A percentile compares a stretch with the other conserved stretches of the same genome.
These are phyloP conservation scores for Porites australiensis DNA, from an alignment of 64 coral and sea anemone species.

Conservation along the genomic window DNA sequence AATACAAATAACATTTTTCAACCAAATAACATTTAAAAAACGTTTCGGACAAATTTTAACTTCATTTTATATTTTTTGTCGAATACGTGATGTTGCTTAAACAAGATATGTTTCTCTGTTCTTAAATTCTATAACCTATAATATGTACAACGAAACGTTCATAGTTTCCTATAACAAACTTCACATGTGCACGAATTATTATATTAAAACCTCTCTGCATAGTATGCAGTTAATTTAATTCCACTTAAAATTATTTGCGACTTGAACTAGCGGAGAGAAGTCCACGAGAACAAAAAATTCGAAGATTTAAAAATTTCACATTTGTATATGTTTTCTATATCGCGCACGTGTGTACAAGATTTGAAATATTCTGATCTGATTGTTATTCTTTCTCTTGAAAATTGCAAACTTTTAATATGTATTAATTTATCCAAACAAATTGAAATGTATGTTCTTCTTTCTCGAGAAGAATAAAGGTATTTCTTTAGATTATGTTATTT, in stretches of 20 bases:
- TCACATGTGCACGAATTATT: slow-evolving; percentile 44
- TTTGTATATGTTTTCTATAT: slow-evolving; percentile 22
- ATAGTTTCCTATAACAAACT: slow-evolving; percentile 18
- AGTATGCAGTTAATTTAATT: slow-evolving; percentile 15
- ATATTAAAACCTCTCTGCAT: slow-evolving; percentile 63
- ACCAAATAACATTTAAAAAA: slow-evolving; percentile 48
- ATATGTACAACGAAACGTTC: slow-evolving; percentile 33
- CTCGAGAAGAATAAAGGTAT: neutral
- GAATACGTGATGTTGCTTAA: neutral
- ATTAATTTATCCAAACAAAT: neutral
- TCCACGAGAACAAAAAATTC: slow-evolving; percentile 30
- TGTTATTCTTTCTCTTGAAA: slow-evolving; percentile 15
- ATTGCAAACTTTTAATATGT: neutral
- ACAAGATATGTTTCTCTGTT: slow-evolving; percentile 13
- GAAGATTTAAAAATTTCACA: slow-evolving; percentile 16
- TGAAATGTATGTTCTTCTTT: slow-evolving; percentile 12
- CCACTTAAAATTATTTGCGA: slow-evolving; percentile 24
- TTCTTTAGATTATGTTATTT: neutral
- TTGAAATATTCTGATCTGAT: slow-evolving; percentile 27
- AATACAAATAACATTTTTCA: slow-evolving; percentile 38
- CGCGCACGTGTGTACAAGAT: slow-evolving; percentile 18
- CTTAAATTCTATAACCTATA: slow-evolving; percentile 35
- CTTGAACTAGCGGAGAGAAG: neutral
- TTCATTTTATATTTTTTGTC: neutral
- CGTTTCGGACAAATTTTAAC: slow-evolving; percentile 47